Conservation (phyloP, 1,140 invertebrate genomes). For the Muscidifurax raptorellus region DNA sequence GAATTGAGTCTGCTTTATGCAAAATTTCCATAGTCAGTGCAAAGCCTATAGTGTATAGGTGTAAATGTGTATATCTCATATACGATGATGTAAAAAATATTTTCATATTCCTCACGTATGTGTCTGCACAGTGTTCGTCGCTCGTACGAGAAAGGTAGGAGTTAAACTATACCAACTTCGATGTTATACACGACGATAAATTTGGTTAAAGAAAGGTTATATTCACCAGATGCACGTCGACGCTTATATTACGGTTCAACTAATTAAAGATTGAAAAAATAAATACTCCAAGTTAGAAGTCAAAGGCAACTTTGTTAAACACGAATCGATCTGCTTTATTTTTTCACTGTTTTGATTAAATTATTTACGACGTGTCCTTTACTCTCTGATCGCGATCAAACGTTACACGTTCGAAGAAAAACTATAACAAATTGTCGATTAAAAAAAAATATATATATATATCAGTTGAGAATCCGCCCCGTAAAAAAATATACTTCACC, state of each 20-base stretch:
- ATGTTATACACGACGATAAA: conserved; percentile 47
- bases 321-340: not conserved
- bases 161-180: conserved; percentile 57
- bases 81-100: conserved; percentile 13
- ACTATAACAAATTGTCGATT: not conserved
- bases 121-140: conserved; percentile 61
- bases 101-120: conserved; percentile 38
- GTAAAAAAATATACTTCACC: conserved; percentile 1
- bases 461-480: not conserved
- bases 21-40: conserved; percentile 11
- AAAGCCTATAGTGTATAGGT: conserved; percentile 3
- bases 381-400: not conserved
- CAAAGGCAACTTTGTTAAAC: not conserved
- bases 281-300: not conserved
- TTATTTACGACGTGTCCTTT: not conserved
- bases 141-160: conserved; percentile 69
- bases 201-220: conserved; percentile 9
- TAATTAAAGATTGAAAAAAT: not conserved
- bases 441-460: not conserved
- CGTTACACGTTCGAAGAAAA: not conserved
- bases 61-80: conserved; percentile 28
- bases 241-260: not conserved
- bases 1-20: conserved; percentile 11
- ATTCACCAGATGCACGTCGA: not conserved
- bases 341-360: not conserved